Base-by-base conservation (phyloP, 2,888 invertebrate genomes). In the Odontothrips loti region DNA sequence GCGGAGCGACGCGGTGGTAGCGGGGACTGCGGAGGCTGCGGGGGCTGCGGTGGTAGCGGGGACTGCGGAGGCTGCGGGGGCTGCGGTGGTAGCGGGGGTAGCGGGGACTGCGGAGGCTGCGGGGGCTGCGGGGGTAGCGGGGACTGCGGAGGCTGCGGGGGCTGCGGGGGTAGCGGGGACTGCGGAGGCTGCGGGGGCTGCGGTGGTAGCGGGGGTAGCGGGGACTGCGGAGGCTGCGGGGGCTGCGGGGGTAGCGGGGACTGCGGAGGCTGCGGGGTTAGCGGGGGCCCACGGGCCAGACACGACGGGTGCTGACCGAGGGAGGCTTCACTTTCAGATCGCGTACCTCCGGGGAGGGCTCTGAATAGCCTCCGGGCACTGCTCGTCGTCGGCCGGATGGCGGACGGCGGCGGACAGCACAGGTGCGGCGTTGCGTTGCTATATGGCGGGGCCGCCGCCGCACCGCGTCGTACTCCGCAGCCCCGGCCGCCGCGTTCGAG, bases 401-500 rank as follows among this genome's bases (percentile, higher is more conserved):
- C n/a, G n/a, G n/a, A n/a, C n/a, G n/a, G n/a, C n/a, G n/a, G n/a
- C n/a, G n/a, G n/a, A n/a, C n/a, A n/a, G n/a, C n/a, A n/a, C n/a
- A n/a, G n/a, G n/a, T n/a, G n/a, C n/a, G n/a, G n/a, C n/a, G n/a
- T n/a, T n/a, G n/a, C n/a, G n/a, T n/a, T n/a, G n/a, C n/a, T n/a
- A n/a, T n/a, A n/a, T n/a, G n/a, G n/a, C n/a, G n/a, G n/a, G n/a
- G n/a, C n/a, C n/a, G n/a, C n/a, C n/a, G n/a, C n/a, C n/a, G n/a
- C n/a, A n/a, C n/a, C n/a, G n/a, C n/a, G n/a, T n/a, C n/a, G n/a
- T n/a, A n/a, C n/a, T n/a, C n/a, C n/a, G n/a, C n/a, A n/a, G n/a
- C n/a, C n/a, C n/a, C n/a, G n/a, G 84, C 84, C 84, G 84, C 84
- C 84, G 84, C 84, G 84, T 83, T 82, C 79, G 79, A 63, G 51